Conservation (phyloP, 2,113 vertebrate species). For the Sceloporus tristichus region DNA sequence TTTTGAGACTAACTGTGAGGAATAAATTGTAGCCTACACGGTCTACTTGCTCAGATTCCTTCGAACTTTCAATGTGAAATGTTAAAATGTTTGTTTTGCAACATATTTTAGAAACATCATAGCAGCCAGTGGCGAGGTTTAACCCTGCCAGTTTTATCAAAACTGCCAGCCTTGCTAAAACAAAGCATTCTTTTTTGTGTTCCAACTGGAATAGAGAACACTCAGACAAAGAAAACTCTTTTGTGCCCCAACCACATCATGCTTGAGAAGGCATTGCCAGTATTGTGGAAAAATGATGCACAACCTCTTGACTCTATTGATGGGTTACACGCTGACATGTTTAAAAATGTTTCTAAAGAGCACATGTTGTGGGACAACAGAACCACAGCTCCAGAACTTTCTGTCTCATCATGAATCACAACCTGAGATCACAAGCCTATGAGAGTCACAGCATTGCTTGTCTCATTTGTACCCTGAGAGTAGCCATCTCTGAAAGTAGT, state of each 20-base stretch:
- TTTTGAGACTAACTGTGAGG: no score
- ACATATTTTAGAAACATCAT: neutral
- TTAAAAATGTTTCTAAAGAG: conserved; percentile 15
- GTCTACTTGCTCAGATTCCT: no score
- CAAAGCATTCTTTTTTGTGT: neutral
- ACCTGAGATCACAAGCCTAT: neutral
- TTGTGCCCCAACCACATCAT: neutral
- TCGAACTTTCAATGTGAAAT: neutral
- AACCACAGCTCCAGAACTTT: neutral
- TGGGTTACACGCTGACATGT: neutral
- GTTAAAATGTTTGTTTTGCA: neutral
- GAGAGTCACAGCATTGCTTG: neutral
- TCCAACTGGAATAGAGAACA: neutral
- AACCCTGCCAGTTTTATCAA: neutral
- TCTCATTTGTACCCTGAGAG: neutral
- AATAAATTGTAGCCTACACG: no score
- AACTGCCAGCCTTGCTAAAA: neutral
- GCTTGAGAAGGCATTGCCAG: conserved; percentile 12
- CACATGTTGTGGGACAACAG: conserved; percentile 9
- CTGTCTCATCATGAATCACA: conserved; percentile 31
- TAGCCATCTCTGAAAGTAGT: neutral
- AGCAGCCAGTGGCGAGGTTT: neutral
- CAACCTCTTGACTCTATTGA: conserved; percentile 15
- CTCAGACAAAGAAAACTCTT: conserved; percentile 6
- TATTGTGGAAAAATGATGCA: conserved; percentile 15